These are phyloP conservation scores for Mus caroli DNA, from an alignment of 2,797 vertebrate species.

Conservation along the genomic window DNA sequence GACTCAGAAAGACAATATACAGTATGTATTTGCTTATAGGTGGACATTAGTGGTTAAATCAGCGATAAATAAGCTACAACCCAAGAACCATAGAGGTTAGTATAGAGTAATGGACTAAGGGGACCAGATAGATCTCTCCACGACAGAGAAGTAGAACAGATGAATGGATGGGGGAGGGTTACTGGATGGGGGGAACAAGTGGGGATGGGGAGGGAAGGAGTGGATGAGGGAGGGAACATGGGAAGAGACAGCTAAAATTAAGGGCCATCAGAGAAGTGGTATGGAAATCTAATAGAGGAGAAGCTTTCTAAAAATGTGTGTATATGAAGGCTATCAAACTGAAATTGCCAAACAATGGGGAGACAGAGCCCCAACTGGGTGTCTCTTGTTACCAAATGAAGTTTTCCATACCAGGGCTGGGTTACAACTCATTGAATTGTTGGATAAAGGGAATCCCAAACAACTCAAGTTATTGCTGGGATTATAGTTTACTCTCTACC, in stretches of 20 bases:
- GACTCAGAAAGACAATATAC: background rate
- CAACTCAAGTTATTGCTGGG: background rate
- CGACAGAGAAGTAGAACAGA: background rate
- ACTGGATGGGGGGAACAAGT: no score
- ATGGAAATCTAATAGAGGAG: background rate
- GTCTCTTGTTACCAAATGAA: background rate
- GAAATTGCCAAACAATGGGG: background rate
- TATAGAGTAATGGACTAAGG: background rate
- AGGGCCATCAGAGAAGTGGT: background rate
- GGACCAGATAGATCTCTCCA: background rate
- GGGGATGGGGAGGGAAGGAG: background rate
- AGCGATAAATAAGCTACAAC: background rate
- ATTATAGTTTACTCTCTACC: background rate
- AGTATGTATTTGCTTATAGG: background rate
- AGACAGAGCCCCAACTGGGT: background rate
- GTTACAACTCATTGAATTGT: background rate
- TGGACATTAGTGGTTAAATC: background rate
- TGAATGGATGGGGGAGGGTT: background rate
- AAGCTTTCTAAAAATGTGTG: background rate
- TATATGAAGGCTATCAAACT: background rate
- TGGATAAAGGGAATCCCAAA: background rate
- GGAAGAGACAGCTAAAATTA: background rate
- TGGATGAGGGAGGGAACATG: background rate
- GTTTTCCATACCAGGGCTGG: background rate
- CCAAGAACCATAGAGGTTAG: background rate